These are phyloP conservation scores for Grammomys dolichurus DNA, from an alignment of 2,113 vertebrate genomes.

Conservation along the genomic window DNA sequence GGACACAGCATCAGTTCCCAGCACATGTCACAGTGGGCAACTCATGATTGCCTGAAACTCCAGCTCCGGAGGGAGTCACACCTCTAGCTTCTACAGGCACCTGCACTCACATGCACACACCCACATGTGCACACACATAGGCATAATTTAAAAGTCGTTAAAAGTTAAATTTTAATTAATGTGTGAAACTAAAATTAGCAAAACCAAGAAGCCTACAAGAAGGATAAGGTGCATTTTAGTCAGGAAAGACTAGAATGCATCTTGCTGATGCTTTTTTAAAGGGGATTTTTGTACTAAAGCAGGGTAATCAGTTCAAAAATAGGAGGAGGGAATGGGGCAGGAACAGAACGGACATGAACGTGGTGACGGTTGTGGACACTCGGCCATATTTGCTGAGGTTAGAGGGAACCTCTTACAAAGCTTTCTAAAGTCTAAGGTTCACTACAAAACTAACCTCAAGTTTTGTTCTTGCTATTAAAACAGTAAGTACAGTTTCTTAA, in stretches of 20 bases:
- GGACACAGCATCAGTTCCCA: background rate
- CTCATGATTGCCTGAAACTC: background rate
- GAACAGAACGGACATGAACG: too few species aligned
- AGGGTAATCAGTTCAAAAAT: background rate
- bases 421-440: background rate
- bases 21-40: background rate
- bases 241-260: background rate
- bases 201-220: background rate
- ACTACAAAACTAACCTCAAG: background rate
- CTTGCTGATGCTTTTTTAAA: background rate
- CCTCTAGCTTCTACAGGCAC: background rate
- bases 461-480: background rate
- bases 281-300: background rate
- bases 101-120: too few species aligned
- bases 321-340: background rate
- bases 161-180: background rate
- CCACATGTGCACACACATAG: too few species aligned
- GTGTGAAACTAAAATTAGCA: background rate
- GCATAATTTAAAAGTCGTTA: background rate
- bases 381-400: background rate
- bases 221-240: too few species aligned
- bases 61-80: background rate
- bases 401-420: background rate
- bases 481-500: background rate
- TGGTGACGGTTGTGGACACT: background rate